phyloP scores from a whole-genome alignment of 2,797 vertebrate species.

The Antennarius maculatus region DNA sequence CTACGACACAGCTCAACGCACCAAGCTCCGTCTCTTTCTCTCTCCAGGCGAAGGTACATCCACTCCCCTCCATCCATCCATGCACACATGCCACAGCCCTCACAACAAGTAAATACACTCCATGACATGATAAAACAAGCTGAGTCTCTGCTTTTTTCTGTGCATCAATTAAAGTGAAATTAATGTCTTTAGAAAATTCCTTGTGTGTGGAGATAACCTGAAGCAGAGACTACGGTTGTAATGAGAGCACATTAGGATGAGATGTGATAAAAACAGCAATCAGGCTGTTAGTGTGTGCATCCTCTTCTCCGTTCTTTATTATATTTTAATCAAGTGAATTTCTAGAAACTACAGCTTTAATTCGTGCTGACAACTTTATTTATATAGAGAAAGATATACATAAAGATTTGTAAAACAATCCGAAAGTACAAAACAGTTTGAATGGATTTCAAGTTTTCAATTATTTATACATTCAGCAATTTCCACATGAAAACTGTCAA shows the following conservation, averaged over 20 bases:
- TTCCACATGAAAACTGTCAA: too few relatives aligned
- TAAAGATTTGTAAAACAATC: background rate
- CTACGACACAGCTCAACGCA: conserved; percentile 43
- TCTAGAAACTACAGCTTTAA: background rate
- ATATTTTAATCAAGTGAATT: background rate
- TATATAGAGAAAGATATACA: too few relatives aligned
- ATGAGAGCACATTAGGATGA: background rate
- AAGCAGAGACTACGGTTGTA: background rate
- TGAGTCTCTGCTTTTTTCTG: background rate
- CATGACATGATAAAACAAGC: conserved; percentile 8
- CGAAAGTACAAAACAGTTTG: background rate
- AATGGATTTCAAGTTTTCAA: background rate
- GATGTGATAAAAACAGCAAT: background rate
- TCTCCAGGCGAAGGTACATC: conserved; percentile 23
- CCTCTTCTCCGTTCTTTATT: background rate
- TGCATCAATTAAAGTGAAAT: background rate
- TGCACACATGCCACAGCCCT: conserved; percentile 43
- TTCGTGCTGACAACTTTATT: too few relatives aligned
- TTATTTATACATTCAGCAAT: background rate
- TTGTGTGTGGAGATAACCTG: background rate
- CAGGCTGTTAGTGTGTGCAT: background rate
- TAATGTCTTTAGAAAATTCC: background rate
- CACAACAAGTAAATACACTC: conserved; percentile 12
- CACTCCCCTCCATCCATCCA: conserved; percentile 26
- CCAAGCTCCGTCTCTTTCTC: conserved; percentile 17